Percentiles rank a stretch among this genome's conserved stretches.
Conservation (phyloP, 2,888 invertebrate species). For the Bimastos eiseni region DNA sequence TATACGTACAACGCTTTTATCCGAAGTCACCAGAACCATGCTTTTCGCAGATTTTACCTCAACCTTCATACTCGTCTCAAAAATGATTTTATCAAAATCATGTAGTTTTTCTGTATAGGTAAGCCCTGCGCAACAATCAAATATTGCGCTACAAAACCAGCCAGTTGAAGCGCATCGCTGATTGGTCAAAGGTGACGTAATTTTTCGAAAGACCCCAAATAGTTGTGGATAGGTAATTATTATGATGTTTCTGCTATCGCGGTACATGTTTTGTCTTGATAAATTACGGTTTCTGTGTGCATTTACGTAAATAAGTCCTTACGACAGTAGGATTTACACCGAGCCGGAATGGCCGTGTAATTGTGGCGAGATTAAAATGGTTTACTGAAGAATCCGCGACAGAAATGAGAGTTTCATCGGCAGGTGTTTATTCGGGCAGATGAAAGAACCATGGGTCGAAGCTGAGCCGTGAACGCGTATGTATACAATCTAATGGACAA, state of each 20-base stretch:
- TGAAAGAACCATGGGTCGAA: not conserved
- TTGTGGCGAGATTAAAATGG: not conserved
- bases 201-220: not conserved
- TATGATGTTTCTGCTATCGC: not conserved
- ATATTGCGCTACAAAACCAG: slow-evolving; percentile 40
- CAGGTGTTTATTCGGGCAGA: not conserved
- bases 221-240: not conserved
- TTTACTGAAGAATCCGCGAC: not conserved
- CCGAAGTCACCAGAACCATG: no score
- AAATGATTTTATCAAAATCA: no score
- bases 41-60: no score
- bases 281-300: not conserved
- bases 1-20: no score
- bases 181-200: slow-evolving; percentile 7
- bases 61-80: no score
- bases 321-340: not conserved
- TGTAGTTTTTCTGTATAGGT: no score
- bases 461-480: not conserved
- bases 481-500: not conserved
- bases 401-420: not conserved
- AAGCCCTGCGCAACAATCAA: no score
- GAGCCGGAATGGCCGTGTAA: not conserved
- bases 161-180: not conserved
- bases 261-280: not conserved
- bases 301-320: not conserved